Evolutionary conservation across 2,797 vertebrate genomes (phyloP).

Genomic region (Molossus alvarezi): DNA sequence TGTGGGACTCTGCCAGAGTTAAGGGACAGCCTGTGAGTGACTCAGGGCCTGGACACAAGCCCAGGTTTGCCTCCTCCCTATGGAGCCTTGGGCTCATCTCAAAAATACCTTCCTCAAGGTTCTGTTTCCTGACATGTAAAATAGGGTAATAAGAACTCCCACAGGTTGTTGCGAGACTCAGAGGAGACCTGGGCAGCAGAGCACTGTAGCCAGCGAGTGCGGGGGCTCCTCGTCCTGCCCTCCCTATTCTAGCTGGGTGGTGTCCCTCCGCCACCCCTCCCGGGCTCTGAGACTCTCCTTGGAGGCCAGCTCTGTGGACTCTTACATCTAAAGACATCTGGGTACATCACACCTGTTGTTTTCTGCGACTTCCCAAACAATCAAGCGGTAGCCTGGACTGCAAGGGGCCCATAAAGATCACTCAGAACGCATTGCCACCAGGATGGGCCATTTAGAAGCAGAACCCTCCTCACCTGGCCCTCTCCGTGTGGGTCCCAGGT

Average conservation of each 20-base stretch:
- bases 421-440: not conserved
- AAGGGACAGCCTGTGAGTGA: not conserved
- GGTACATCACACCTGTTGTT: not conserved
- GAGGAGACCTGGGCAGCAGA: not conserved
- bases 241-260: not conserved
- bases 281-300: not conserved
- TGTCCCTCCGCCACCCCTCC: accelerated
- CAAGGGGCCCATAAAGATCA: not conserved
- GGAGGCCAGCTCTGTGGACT: not conserved
- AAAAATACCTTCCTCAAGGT: not conserved
- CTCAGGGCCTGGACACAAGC: not conserved
- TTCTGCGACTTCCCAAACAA: not conserved
- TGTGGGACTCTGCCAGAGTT: too few relatives aligned
- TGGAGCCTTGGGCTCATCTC: not conserved
- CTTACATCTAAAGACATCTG: not conserved
- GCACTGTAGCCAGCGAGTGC: accelerated
- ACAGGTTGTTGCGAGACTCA: not conserved
- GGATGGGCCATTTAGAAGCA: not conserved
- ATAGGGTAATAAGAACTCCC: not conserved
- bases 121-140: not conserved
- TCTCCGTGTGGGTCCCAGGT: not conserved
- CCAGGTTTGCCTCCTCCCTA: not conserved
- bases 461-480: not conserved
- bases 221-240: not conserved
- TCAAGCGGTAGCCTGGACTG: not conserved